Base-by-base conservation (phyloP, 2,113 vertebrate genomes). In the Herpetotheres cachinnans region DNA sequence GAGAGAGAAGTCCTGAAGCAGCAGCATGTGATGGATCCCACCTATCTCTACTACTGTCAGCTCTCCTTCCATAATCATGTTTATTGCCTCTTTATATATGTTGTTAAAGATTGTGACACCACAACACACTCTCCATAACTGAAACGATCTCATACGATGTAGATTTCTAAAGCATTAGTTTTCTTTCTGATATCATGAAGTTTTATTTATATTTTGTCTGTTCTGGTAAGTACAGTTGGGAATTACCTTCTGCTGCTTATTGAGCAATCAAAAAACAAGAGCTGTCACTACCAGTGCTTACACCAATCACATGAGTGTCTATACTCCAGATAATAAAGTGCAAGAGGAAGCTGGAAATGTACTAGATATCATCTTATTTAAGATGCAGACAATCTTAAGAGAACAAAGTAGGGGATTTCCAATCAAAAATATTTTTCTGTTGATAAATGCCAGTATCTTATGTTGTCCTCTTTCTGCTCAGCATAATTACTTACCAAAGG, bases 381-480 rank as follows among this genome's bases (percentile, higher is more conserved):
- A 86, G 20, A 89, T 16, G 25, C 4, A 74, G 79, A 66, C n/a
- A 82, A 73, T 14, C 24, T 74, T 52, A 44, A 40, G 7, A 26
- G 21, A 94, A 93, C n/a, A 47, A 92, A 95, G 58, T 11, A 61
- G 50, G 54, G 69, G n/a, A 58, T 76, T 95, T 95, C 83, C 83
- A 86, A 77, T 36, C 4, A 81, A 80, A 86, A 78, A 13, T 30
- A 63, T 24, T 82, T 89, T 93, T 65, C 71, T 42, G 16, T 19
- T 85, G 42, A 76, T 42, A 94, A 96, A 77, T 44, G n/a, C 20
- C 61, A 92, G 40, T 34, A 56, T 2, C 9, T 5, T 5, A 40
- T 6, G 16, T 62, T 81, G 54, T 72, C 29, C n/a, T 82, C 71
- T 67, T 77, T 56, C 4, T 73, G n/a, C 42, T 91, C 84, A 90